Conservation (phyloP, 2,888 invertebrate species). For the Trissoscelio sp. region DNA sequence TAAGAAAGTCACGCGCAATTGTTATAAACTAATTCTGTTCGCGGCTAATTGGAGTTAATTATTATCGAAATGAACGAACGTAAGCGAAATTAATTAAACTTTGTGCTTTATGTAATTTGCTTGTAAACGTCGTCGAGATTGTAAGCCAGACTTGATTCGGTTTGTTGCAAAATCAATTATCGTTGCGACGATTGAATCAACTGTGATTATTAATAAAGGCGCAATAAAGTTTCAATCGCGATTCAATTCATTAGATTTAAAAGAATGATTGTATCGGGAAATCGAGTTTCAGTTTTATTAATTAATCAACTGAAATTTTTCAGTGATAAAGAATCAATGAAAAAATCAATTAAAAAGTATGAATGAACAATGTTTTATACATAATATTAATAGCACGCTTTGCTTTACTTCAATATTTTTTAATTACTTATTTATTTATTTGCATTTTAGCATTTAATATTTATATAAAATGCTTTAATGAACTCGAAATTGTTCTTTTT, state of each 20-base stretch:
- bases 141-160: slow-evolving; percentile 43
- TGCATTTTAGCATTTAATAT: too few relatives aligned
- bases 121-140: slow-evolving; percentile 40
- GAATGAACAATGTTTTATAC: too few relatives aligned
- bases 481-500: too few relatives aligned
- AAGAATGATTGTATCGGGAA: background rate
- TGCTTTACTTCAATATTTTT: too few relatives aligned
- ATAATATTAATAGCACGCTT: too few relatives aligned
- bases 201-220: slow-evolving; percentile 42
- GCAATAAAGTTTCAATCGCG: slow-evolving; percentile 10
- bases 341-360: too few relatives aligned
- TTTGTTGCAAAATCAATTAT: slow-evolving; percentile 47
- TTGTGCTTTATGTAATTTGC: slow-evolving; percentile 57
- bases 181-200: slow-evolving; percentile 32
- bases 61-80: slow-evolving; percentile 35
- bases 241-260: too few relatives aligned
- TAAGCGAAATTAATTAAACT: slow-evolving; percentile 58
- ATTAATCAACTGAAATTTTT: too few relatives aligned
- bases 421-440: too few relatives aligned
- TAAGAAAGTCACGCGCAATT: slow-evolving; percentile 34
- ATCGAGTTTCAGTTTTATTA: too few relatives aligned
- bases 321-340: too few relatives aligned
- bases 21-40: slow-evolving; percentile 47
- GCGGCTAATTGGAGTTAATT: slow-evolving; percentile 46
- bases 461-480: too few relatives aligned